phyloP scores from a whole-genome alignment of 2,797 vertebrate genomes.

The Gorsachius magnificus region DNA sequence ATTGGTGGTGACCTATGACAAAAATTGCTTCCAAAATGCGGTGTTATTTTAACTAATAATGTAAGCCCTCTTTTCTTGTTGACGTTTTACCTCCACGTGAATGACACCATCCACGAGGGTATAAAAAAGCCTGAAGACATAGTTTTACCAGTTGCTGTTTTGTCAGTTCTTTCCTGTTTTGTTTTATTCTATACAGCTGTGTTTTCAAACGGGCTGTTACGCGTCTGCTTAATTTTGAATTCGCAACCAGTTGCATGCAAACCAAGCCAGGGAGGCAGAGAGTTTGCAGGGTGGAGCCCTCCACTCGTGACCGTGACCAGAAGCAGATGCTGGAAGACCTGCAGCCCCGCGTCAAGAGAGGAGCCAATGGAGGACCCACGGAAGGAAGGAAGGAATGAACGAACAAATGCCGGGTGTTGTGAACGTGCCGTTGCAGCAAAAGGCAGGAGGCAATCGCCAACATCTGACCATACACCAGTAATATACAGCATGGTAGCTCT shows the following conservation, averaged over 20 bases:
- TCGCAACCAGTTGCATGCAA: neutral
- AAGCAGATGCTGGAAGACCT: neutral
- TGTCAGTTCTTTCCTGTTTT: neutral
- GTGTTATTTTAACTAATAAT: neutral
- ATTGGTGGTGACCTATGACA: neutral
- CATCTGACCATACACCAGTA: neutral
- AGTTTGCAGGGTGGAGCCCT: neutral
- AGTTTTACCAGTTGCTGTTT: neutral
- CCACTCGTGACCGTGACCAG: neutral
- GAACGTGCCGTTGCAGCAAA: rapidly evolving
- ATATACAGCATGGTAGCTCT: neutral
- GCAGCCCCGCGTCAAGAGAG: rapidly evolving
- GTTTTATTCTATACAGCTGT: neutral
- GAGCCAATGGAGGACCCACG: neutral
- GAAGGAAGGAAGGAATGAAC: neutral
- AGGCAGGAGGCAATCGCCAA: neutral
- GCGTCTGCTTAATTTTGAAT: neutral
- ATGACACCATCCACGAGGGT: neutral
- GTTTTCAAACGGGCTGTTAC: neutral
- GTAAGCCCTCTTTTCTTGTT: neutral
- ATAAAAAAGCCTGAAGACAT: neutral
- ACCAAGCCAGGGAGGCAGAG: neutral
- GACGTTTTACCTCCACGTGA: neutral
- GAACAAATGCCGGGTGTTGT: rapidly evolving
- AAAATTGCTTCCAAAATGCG: neutral